A percentile compares a stretch with the other conserved stretches of the same genome.
Conservation (phyloP, 2,113 vertebrate genomes). For the Psittacara wagleri region DNA sequence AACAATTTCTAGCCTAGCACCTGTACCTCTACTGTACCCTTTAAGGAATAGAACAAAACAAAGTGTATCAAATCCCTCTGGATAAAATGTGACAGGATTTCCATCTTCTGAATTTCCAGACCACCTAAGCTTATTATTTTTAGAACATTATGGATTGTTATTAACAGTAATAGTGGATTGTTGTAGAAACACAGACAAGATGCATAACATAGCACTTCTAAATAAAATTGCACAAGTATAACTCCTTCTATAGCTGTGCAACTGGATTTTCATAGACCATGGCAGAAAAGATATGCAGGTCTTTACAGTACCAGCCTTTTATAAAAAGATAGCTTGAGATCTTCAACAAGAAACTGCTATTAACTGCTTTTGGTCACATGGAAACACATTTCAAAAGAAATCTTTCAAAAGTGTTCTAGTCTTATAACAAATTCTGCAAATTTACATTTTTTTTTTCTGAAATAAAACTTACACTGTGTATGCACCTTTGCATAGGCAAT, state of each 20-base stretch:
- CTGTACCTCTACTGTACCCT: conserved; percentile 59
- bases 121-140: conserved; percentile 58
- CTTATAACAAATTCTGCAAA: conserved; percentile 25
- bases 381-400: conserved; percentile 10
- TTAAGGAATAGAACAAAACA: conserved; percentile 51
- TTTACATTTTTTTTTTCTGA: background rate
- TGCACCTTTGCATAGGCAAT: background rate
- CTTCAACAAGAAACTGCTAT: background rate
- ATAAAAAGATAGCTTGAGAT: background rate
- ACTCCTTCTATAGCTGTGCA: background rate
- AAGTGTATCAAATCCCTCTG: conserved; percentile 50
- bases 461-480: background rate
- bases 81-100: conserved; percentile 52
- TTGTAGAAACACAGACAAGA: conserved; percentile 9
- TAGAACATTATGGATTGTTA: conserved; percentile 48
- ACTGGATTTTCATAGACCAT: background rate
- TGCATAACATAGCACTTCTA: background rate
- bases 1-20: conserved; percentile 66
- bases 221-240: background rate
- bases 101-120: conserved; percentile 52
- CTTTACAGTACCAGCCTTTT: background rate
- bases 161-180: background rate
- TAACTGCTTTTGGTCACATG: background rate
- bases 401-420: conserved; percentile 13
- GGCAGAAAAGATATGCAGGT: background rate